Evolutionary conservation across 2,888 invertebrate species (phyloP), one percentile per base, ranked within the genome.

Genomic region (Augiades crinisus): DNA sequence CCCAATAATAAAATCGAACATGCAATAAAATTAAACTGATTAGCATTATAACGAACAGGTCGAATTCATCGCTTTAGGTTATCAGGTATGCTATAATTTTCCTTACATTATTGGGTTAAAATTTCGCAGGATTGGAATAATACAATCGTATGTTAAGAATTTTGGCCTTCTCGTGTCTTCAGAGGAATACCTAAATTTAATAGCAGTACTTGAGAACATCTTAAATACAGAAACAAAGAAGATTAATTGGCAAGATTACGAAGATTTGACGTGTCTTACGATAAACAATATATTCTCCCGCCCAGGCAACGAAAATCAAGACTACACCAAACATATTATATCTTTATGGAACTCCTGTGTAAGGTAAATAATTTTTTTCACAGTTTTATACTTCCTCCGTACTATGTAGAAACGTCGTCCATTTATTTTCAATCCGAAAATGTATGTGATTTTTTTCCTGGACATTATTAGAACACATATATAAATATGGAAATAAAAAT

Each of bases 331-430:
- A 13, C 24, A 41, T 37, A 34, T 56, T 33, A 21, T 59, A 10
- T 68, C 69, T 1, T 56, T 90, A 2, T 90, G 88, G 88, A 87
- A 81, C 63, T 71, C 78, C 5, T 82, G 81, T 65, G 75, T 87
- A 6, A 81, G 89, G 90, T 86, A 65, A 10, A 24, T 37, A 16
- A 6, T 4, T 16, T 10, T 41, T 33, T n/a, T n/a, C n/a, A n/a
- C n/a, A 43, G 2, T 10, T 10, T 21, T 13, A 24, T 27, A 27
- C n/a, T n/a, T n/a, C n/a, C n/a, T n/a, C n/a, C n/a, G n/a, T n/a
- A n/a, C n/a, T n/a, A n/a, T n/a, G n/a, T n/a, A n/a, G n/a, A n/a
- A n/a, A n/a, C n/a, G n/a, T n/a, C n/a, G n/a, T n/a, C n/a, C n/a
- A n/a, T n/a, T n/a, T n/a, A n/a, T n/a, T n/a, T n/a, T n/a, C n/a